Conservation (phyloP, 2,797 vertebrate genomes). For the Centroberyx gerrardi region DNA sequence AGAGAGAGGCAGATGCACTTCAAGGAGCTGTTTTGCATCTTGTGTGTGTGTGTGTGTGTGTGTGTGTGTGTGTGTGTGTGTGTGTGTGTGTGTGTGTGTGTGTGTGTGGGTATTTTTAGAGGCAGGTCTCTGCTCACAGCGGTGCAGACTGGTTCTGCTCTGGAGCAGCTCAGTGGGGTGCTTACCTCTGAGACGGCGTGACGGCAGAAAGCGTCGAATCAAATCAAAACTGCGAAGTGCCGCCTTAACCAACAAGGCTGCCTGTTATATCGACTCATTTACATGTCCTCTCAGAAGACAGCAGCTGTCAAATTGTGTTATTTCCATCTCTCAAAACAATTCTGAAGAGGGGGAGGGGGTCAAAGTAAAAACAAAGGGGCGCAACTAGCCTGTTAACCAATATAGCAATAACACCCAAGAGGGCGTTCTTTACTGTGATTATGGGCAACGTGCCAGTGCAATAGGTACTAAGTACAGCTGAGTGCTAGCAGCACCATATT, state of each 20-base stretch:
- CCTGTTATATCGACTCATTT: constrained; percentile 38
- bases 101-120: constrained; percentile 73
- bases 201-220: constrained; percentile 31
- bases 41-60: background rate
- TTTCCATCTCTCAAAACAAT: constrained; percentile 30
- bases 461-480: constrained; percentile 10
- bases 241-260: constrained; percentile 36
- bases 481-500: constrained; percentile 11
- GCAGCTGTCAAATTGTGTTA: constrained; percentile 34
- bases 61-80: constrained; percentile 2
- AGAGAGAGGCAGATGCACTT: constrained; percentile 26
- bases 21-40: constrained; percentile 55
- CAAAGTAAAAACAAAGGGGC: constrained; percentile 29
- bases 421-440: constrained; percentile 8
- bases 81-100: background rate
- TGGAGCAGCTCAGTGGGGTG: constrained; percentile 62
- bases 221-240: constrained; percentile 52
- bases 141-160: constrained; percentile 38
- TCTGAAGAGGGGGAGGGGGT: constrained; percentile 20
- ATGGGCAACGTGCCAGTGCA: background rate
- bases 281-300: constrained; percentile 36
- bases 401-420: background rate
- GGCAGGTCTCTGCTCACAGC: constrained; percentile 36
- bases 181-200: constrained; percentile 61
- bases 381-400: constrained; percentile 1